Percentiles rank a stretch among this genome's conserved stretches.
Evolutionary conservation across 2,797 vertebrate species (phyloP).

Genomic region (Malacoraja senta): DNA sequence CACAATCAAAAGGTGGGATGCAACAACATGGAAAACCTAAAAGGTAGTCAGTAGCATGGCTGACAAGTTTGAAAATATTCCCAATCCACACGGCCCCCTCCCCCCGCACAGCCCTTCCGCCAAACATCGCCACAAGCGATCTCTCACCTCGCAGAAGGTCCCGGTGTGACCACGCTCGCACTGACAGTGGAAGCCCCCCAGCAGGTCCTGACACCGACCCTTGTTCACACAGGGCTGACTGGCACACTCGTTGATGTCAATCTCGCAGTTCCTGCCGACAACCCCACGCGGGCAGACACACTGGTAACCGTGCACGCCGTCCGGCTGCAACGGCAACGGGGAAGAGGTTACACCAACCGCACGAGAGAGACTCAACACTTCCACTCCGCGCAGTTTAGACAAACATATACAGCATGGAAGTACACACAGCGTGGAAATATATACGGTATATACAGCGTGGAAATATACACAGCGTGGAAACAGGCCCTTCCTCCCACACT

Average conservation of each 20-base stretch:
- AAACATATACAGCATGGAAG: too few species aligned
- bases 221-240: constrained; percentile 71
- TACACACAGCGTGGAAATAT: too few species aligned
- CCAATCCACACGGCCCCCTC: too few species aligned
- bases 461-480: too few species aligned
- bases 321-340: constrained; percentile 39
- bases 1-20: background rate
- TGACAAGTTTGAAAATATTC: background rate
- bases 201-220: constrained; percentile 65
- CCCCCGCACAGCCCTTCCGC: too few species aligned
- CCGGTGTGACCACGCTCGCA: constrained; percentile 73
- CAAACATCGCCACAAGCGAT: background rate
- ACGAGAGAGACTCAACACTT: background rate
- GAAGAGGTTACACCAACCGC: background rate
- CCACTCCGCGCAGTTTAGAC: background rate
- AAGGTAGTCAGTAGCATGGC: background rate
- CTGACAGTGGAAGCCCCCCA: constrained; percentile 69
- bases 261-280: constrained; percentile 78
- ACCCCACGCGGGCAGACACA: constrained; percentile 75
- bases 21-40: background rate
- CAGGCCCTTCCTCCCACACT: too few species aligned
- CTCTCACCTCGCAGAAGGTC: constrained; percentile 76
- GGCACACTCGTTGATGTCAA: constrained; percentile 64
- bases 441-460: too few species aligned
- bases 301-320: constrained; percentile 65